Base-by-base conservation (phyloP, 2,113 vertebrate species). In the Etia nguti region DNA sequence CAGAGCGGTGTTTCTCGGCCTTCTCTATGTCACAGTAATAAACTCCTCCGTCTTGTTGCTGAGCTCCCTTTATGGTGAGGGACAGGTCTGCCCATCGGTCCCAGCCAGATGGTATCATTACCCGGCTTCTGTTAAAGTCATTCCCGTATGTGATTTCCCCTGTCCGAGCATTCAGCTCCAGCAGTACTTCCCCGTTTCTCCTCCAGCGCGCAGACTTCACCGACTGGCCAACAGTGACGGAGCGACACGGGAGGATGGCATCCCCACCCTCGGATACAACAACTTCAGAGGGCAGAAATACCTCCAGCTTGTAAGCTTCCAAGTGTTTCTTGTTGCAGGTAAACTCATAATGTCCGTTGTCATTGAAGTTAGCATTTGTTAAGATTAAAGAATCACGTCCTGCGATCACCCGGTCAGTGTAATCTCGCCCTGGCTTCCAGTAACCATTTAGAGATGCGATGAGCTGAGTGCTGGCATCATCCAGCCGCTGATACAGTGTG, bases 321-420 rank as follows among this genome's bases (percentile, higher is more conserved):
- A 43, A 24, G 38, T 70, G 20, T 43, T 70, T 70, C 65, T 1
- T 24, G 65, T 70, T 70, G 65, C 65, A 70, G 36, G 65, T 70
- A 10, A 70, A 70, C 38, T 70, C 65, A 43, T 70, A 70, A 70
- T 70, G 38, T 70, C 65, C 65, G n/a, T 43, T 70, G 65, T 70
- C 65, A 41, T 43, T 70, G 12, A 70, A 70, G 22, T 70, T 9
- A 24, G 22, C 68, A 73, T 46, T 73, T 73, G 41, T 73, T n/a
- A 54, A n/a, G 8, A n/a, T n/a, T 9, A 73, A 26, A 0, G 0
- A 73, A 18, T 73, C 22, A 0, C 41, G 22, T 26, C 22, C 0
- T 46, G 16, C 38, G 24, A 26, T 0, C 22, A 73, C 38, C 1
- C 41, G 22, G 3, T 0, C 4, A 10, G 38, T 46, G 68, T 26